These are phyloP conservation scores for Epistrophe eligans DNA, from an alignment of 2,888 invertebrate species.

Conservation along the genomic window DNA sequence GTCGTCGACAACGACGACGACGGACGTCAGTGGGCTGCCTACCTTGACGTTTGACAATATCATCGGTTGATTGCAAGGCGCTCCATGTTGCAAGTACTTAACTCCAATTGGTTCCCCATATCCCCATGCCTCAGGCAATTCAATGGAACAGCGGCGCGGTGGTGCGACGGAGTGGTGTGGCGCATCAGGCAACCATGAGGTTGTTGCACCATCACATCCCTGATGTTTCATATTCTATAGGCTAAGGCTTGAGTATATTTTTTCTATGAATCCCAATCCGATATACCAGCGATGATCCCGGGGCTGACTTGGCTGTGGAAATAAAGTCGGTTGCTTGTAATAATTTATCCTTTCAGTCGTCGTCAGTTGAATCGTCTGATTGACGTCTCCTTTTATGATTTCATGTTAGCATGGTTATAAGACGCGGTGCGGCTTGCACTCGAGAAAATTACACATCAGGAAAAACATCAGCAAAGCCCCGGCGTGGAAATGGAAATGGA, in stretches of 20 bases:
- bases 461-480: not conserved
- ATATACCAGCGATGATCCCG: not conserved
- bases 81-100: slow-evolving; percentile 57
- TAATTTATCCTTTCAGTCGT: slow-evolving; percentile 74
- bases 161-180: slow-evolving; percentile 1
- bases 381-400: slow-evolving; percentile 75
- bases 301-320: not conserved
- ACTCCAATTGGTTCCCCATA: slow-evolving; percentile 62
- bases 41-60: slow-evolving; percentile 73
- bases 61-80: slow-evolving; percentile 53
- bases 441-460: slow-evolving; percentile 19
- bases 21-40: slow-evolving; percentile 44
- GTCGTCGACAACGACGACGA: slow-evolving; percentile 17
- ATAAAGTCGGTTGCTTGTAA: slow-evolving; percentile 62
- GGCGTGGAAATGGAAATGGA: slow-evolving; percentile 20
- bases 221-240: not conserved
- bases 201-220: slow-evolving; percentile 59
- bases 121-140: slow-evolving; percentile 25
- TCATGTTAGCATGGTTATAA: slow-evolving; percentile 54
- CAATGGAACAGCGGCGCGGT: not conserved
- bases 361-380: slow-evolving; percentile 69
- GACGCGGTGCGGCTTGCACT: slow-evolving; percentile 34
- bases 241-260: not conserved
- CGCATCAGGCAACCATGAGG: slow-evolving; percentile 40
- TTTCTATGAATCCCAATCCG: not conserved